Percentiles rank a stretch among this genome's conserved stretches.
Conservation (phyloP, 2,113 vertebrate species). For the Perca schrenkii region DNA sequence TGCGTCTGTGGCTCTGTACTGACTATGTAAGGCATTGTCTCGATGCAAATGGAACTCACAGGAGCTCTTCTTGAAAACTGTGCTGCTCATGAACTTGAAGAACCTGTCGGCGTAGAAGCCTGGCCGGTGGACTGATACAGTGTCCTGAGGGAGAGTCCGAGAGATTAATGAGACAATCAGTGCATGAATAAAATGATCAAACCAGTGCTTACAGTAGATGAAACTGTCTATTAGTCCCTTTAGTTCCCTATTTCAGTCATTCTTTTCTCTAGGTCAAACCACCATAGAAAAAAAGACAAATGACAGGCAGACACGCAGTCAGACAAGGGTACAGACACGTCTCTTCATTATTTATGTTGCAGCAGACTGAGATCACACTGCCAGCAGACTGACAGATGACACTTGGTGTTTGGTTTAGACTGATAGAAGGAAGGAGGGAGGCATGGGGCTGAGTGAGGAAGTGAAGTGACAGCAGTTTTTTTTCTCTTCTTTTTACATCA, state of each 20-base stretch:
- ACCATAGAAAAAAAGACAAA: constrained; percentile 13
- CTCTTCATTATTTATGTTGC: constrained; percentile 73
- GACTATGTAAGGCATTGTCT: constrained; percentile 71
- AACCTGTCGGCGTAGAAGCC: constrained; percentile 98
- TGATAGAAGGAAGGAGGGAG: constrained; percentile 12
- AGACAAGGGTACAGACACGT: constrained; percentile 37
- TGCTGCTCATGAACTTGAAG: constrained; percentile 98
- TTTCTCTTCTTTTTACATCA: constrained; percentile 36
- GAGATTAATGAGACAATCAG: constrained; percentile 64
- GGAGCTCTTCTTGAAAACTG: constrained; percentile 95
- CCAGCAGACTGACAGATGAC: constrained; percentile 71
- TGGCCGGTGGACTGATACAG: constrained; percentile 96
- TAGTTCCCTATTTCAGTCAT: constrained; percentile 39
- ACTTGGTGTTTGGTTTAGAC: constrained; percentile 71
- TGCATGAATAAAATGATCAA: constrained; percentile 45
- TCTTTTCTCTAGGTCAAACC: constrained; percentile 44
- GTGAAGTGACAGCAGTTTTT: constrained; percentile 5
- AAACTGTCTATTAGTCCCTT: constrained; percentile 22
- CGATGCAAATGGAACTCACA: constrained; percentile 86
- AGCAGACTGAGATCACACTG: constrained; percentile 52
- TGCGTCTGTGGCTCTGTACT: constrained; percentile 25
- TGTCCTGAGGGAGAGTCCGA: constrained; percentile 87
- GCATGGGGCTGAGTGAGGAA: not conserved
- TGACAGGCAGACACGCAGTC: constrained; percentile 18
- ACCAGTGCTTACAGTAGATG: constrained; percentile 25